These are phyloP conservation scores for Watersipora subatra DNA, from an alignment of 1,140 invertebrate species.

Conservation along the genomic window DNA sequence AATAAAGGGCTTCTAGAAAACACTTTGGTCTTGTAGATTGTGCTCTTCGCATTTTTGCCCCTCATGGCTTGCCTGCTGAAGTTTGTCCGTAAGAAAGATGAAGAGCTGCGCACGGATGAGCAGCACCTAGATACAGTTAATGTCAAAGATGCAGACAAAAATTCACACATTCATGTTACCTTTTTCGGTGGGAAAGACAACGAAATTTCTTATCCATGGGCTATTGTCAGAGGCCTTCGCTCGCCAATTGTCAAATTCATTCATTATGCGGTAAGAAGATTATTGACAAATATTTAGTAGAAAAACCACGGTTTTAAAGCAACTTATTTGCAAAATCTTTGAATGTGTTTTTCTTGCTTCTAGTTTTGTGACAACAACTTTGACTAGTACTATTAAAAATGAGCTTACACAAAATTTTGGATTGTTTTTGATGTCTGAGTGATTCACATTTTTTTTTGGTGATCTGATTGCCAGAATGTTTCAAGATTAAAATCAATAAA, in stretches of 20 bases:
- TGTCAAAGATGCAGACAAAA: background rate
- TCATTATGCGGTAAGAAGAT: constrained; percentile 19
- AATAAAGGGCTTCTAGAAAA: too few species aligned
- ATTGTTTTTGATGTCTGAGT: too few species aligned
- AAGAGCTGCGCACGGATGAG: background rate
- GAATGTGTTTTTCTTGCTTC: too few species aligned
- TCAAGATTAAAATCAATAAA: too few species aligned
- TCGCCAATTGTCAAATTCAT: constrained; percentile 29
- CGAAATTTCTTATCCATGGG: background rate
- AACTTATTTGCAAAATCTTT: too few species aligned
- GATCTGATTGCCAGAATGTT: too few species aligned
- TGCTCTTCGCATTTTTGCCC: constrained; percentile 19
- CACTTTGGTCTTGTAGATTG: constrained; percentile 19
- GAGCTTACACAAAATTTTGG: too few species aligned
- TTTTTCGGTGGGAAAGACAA: background rate
- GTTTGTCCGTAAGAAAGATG: constrained; percentile 19
- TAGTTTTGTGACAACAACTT: too few species aligned
- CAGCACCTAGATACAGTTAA: background rate
- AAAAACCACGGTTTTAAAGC: constrained; percentile 4
- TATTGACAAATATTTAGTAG: background rate
- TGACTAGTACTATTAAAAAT: too few species aligned
- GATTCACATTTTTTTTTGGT: too few species aligned
- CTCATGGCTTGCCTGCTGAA: constrained; percentile 26
- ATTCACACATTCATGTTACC: background rate
- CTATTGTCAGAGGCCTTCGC: background rate